Evolutionary conservation across 2,797 vertebrate genomes (phyloP), one percentile per base, ranked within the genome.

Genomic region (Myripristis murdjan): DNA sequence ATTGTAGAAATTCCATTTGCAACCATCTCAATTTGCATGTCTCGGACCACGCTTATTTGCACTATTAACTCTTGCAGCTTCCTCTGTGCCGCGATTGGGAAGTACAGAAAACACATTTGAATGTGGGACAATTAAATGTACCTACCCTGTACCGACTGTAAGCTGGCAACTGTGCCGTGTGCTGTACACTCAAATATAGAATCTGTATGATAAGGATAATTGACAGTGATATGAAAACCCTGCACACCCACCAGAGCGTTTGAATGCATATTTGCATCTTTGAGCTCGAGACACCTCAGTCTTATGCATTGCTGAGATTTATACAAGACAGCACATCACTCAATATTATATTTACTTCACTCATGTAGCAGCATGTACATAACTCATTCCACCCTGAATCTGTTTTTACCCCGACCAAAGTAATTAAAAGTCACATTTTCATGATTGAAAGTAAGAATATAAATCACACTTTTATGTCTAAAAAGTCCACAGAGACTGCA

Each of bases 1-100:
- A 96, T 96, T 96, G 96, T 96, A 95, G 95, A 96, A 96, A 96
- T 95, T 95, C 94, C 95, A 95, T 96, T 97, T 97, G 96, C 96
- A 95, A 94, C 94, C 89, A 83, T 95, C 94, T 95, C 91, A 93
- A 96, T 97, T 96, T 97, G 95, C 96, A 94, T 96, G 92, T 92
- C 92, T 96, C 90, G 95, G 95, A 96, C 95, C 93, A 92, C 94
- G 90, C 92, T 92, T 92, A 95, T 94, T 86, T 94, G 94, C 92
- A 94, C 94, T 94, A 95, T 96, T 96, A 95, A 95, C 94, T 93
- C 91, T 89, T 93, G 90, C 58, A 61, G 60, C 67, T 65, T 82
- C 52, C 35, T 31, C 16, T 10, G n/a, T 14, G n/a, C 28, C 9
- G 56, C 9, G 3, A 51, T 75, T 16, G 18, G 22, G 10, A 28